These are phyloP conservation scores for Agapornis canus DNA, from an alignment of 2,797 vertebrate genomes.

Conservation along the genomic window DNA sequence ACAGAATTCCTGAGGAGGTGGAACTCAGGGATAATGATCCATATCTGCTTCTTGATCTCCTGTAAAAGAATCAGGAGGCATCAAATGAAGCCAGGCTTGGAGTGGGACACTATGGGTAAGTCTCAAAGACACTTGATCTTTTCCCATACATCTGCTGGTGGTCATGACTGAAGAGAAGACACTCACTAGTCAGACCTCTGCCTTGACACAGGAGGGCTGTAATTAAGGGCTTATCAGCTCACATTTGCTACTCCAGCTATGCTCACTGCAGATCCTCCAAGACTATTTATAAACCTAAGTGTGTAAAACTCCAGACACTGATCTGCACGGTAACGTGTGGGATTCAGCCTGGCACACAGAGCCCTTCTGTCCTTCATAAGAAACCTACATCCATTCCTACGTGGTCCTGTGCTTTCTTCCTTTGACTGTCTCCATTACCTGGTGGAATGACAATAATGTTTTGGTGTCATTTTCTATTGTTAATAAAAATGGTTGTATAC, in stretches of 20 bases:
- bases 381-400: not conserved
- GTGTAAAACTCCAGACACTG: not conserved
- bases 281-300: not conserved
- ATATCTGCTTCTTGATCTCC: not conserved
- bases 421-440: not conserved
- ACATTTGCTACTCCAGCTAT: not conserved
- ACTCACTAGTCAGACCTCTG: not conserved
- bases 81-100: not conserved
- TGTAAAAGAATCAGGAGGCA: not conserved
- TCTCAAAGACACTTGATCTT: not conserved
- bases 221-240: not conserved
- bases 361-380: not conserved
- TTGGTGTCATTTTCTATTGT: not conserved
- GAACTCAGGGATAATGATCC: not conserved
- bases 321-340: fast-evolving
- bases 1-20: not conserved
- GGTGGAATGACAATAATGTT: not conserved
- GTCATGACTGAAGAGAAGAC: not conserved
- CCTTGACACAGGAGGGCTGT: not conserved
- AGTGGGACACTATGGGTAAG: not conserved
- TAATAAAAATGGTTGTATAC: not conserved
- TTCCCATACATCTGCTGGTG: not conserved
- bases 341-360: not conserved
- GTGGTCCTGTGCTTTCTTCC: not conserved
- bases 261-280: not conserved